A percentile compares a stretch with the other conserved stretches of the same genome.
Conservation (phyloP, 2,113 vertebrate species). For the Rhadina sibilatrix region DNA sequence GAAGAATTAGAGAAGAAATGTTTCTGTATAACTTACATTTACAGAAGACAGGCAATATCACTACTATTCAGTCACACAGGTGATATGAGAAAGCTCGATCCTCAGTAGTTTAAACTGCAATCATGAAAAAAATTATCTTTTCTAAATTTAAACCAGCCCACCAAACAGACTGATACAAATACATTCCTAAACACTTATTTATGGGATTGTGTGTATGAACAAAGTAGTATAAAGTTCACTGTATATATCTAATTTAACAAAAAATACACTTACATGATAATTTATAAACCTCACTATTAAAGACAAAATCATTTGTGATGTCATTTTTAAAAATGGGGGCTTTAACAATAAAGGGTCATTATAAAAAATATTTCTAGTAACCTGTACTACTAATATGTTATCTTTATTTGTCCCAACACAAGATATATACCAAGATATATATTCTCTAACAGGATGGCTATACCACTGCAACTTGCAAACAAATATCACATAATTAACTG, state of each 20-base stretch:
- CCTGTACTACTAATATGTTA: neutral
- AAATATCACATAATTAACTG: slow-evolving; percentile 2
- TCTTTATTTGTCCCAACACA: neutral
- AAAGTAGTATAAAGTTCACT: slow-evolving; percentile 23
- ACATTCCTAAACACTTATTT: neutral
- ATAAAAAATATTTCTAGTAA: neutral
- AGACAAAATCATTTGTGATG: neutral
- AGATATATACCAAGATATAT: neutral
- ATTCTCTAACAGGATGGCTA: slow-evolving; percentile 10
- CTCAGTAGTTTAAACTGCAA: neutral
- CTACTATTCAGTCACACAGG: neutral
- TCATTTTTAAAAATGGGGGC: neutral
- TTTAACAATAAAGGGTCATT: neutral
- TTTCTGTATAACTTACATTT: neutral
- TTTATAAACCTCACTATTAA: neutral
- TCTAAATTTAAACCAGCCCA: neutral
- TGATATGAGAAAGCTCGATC: neutral
- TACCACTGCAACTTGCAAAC: neutral
- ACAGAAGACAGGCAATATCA: neutral
- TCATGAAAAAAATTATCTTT: neutral
- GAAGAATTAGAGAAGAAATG: neutral
- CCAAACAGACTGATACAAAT: neutral
- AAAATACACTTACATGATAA: slow-evolving; percentile 4
- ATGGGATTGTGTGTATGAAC: neutral
- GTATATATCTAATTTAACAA: neutral